Evolutionary conservation across 1,140 invertebrate genomes (phyloP), one percentile per base, ranked within the genome.

Genomic region (Nomia melanderi): DNA sequence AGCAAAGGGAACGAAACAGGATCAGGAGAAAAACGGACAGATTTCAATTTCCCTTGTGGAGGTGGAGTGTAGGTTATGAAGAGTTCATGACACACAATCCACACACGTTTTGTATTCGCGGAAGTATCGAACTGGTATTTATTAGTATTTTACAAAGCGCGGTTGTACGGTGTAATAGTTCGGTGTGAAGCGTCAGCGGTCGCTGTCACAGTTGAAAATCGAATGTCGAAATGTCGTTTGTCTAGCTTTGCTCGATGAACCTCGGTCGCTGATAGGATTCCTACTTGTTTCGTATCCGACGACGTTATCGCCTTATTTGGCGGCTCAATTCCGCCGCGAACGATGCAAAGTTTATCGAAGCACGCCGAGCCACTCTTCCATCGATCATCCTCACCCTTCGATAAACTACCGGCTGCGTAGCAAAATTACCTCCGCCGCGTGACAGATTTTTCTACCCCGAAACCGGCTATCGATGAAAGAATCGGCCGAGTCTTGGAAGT

Each of bases 271-370:
- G n/a, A n/a, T n/a, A 0, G 25, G 33, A 14, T 53, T 59, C 33
- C 23, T 60, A 70, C 53, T 77, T 70, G 31, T 60, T 62, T 67
- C 53, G 7, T 31, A 77, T 62, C 20, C 50, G 0, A 1, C 12
- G 9, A 6, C 25, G 31, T 53, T 25, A 31, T 27, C 66, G 23
- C n/a, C 17, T 47, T 57, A 41, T 23, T 31, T 20, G 11, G 1
- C 20, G 39, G 36, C 70, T 65, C 76, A 73, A 63, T 78, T 64
- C 64, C 53, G 57, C 63, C 17, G 23, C 8, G 31, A 31, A 70
- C 47, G 53, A 39, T 41, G 27, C 25, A 78, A 71, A 64, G 59
- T 78, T 78, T 78, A 78, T 78, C 76, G 70, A 44, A 59, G 60
- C 31, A 64, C 39, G 27, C 47, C 60, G 70, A 57, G 50, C 4